Evolutionary conservation across 2,888 invertebrate genomes (phyloP).

Genomic region (Carterocephalus palaemon): DNA sequence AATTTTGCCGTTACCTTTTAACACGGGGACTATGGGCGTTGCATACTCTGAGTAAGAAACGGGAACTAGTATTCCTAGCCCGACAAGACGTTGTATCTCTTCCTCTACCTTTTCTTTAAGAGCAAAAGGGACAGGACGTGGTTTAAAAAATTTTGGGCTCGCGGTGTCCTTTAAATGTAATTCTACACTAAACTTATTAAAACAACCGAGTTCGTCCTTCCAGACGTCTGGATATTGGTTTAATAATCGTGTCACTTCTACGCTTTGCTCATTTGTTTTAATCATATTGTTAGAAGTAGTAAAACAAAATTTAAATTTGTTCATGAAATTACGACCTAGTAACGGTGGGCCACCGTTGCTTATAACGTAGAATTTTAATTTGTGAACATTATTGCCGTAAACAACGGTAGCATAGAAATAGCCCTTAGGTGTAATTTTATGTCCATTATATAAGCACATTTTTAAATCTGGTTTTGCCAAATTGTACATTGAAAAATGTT

Average conservation of each 20-base stretch:
- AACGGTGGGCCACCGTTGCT: conserved; percentile 9
- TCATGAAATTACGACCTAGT: conserved; percentile 16
- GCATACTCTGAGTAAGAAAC: conserved; percentile 12
- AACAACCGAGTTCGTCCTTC: conserved; percentile 5
- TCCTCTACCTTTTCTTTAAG: conserved; percentile 19
- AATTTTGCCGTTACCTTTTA: conserved; percentile 25
- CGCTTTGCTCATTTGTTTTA: neutral
- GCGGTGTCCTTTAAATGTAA: conserved; percentile 13
- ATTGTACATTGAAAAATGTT: conserved; percentile 4
- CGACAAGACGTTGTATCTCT: conserved; percentile 15
- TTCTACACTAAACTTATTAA: conserved; percentile 7
- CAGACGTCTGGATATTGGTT: conserved; percentile 1
- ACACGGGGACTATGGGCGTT: conserved; percentile 20
- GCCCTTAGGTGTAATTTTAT: conserved; percentile 28
- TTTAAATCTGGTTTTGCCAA: conserved; percentile 24
- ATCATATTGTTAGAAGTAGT: conserved; percentile 7
- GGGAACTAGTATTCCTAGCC: conserved; percentile 9
- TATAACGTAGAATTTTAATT: conserved; percentile 7
- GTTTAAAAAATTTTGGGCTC: conserved; percentile 20
- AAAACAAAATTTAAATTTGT: conserved; percentile 8
- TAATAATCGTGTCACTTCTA: conserved; percentile 1
- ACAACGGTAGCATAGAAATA: conserved; percentile 1
- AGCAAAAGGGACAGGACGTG: conserved; percentile 23
- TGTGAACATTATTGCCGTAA: neutral
- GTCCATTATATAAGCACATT: conserved; percentile 34